These are phyloP conservation scores for Bilobella aurantiaca DNA, from an alignment of 1,140 invertebrate species.

Conservation along the genomic window DNA sequence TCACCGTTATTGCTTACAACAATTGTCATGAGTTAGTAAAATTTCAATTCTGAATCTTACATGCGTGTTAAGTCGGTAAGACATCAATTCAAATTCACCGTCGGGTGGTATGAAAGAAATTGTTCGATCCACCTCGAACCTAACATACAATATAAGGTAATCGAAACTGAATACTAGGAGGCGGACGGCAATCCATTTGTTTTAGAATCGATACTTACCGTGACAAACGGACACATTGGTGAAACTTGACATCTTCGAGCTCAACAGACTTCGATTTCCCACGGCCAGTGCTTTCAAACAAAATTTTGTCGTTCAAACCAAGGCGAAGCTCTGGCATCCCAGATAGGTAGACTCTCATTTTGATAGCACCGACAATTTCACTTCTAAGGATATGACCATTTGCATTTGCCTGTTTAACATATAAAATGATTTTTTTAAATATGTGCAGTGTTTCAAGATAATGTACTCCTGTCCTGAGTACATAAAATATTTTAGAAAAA, in stretches of 20 bases:
- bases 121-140: constrained; percentile 97
- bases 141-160: constrained; percentile 26
- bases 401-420: constrained; percentile 66
- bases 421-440: no score
- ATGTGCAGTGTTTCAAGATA: not conserved
- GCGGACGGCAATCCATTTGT: no score
- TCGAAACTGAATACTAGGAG: not conserved
- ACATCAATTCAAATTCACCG: constrained; percentile 99
- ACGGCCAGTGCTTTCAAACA: constrained; percentile 94
- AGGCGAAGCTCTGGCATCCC: constrained; percentile 99
- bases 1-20: no score
- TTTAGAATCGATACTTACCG: constrained; percentile 38
- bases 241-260: constrained; percentile 98
- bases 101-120: constrained; percentile 99
- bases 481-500: not conserved
- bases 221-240: constrained; percentile 95
- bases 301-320: constrained; percentile 96
- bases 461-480: not conserved
- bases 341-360: constrained; percentile 96
- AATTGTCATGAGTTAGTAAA: not conserved
- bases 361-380: constrained; percentile 97
- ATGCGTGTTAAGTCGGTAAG: constrained; percentile 92
- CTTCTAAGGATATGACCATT: constrained; percentile 95
- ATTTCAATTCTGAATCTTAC: constrained; percentile 46
- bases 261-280: constrained; percentile 99